phyloP scores from a whole-genome alignment of 1,140 invertebrate species.

The Pseudobourletiella spinata region DNA sequence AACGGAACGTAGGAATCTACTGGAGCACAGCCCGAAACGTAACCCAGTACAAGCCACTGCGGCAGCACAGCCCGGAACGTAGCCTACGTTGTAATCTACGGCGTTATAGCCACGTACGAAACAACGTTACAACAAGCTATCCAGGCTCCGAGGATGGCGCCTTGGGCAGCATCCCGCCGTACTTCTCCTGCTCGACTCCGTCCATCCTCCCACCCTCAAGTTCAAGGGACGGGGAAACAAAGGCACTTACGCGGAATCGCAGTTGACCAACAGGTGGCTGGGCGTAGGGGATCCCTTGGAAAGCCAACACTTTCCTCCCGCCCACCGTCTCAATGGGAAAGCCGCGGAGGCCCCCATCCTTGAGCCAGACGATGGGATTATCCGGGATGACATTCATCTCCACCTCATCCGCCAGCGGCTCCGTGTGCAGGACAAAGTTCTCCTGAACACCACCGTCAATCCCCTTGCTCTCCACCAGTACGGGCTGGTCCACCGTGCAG shows the following conservation, averaged over 20 bases:
- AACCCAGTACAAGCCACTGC: too few relatives aligned
- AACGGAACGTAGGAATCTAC: too few relatives aligned
- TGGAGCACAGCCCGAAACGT: too few relatives aligned
- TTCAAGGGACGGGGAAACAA: neutral
- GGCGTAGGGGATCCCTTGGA: slow-evolving; percentile 32
- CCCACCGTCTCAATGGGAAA: slow-evolving; percentile 27
- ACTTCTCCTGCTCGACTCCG: neutral
- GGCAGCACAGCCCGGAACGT: too few relatives aligned
- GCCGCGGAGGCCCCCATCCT: slow-evolving; percentile 23
- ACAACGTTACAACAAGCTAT: too few relatives aligned
- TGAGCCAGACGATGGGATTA: slow-evolving; percentile 20
- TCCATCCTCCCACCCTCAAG: neutral
- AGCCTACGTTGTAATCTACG: too few relatives aligned
- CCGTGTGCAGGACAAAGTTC: neutral
- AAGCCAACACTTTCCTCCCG: slow-evolving; percentile 21
- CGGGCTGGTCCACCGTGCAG: neutral
- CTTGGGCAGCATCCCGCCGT: neutral
- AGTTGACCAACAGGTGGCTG: slow-evolving; percentile 21
- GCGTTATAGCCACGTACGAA: too few relatives aligned
- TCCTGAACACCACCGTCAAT: neutral
- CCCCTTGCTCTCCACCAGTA: neutral
- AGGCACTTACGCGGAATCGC: slow-evolving; percentile 18
- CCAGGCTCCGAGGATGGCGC: too few relatives aligned
- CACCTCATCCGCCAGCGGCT: neutral
- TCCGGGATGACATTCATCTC: slow-evolving; percentile 5